A percentile compares a stretch with the other conserved stretches of the same genome.
Evolutionary conservation across 2,797 vertebrate genomes (phyloP).

Genomic region (Oryzias sinensis): DNA sequence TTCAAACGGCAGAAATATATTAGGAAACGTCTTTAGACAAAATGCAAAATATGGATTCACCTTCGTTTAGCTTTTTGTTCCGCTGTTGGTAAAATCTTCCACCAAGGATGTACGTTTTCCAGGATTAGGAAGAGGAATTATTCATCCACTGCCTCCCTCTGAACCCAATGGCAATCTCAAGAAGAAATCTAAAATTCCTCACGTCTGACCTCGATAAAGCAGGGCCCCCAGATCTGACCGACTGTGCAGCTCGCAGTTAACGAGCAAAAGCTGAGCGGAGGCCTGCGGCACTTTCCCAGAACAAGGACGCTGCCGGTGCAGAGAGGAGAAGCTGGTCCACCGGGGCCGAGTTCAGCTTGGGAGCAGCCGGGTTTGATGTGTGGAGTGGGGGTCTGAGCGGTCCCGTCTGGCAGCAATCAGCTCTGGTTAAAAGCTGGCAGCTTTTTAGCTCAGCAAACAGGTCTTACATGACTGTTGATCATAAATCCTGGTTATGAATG

Average conservation of each 20-base stretch:
- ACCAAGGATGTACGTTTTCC: too few species aligned
- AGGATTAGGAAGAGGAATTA: too few species aligned
- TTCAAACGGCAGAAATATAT: too few species aligned
- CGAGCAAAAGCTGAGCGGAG: neutral
- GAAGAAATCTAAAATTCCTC: neutral
- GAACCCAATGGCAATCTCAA: too few species aligned
- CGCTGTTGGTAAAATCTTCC: too few species aligned
- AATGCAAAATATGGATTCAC: too few species aligned
- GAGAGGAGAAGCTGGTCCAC: slow-evolving; percentile 33
- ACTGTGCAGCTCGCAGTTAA: neutral
- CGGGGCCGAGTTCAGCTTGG: slow-evolving; percentile 32
- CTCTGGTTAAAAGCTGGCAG: slow-evolving; percentile 58
- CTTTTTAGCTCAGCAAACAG: slow-evolving; percentile 43
- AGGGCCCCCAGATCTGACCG: neutral
- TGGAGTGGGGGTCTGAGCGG: slow-evolving; percentile 52
- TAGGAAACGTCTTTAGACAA: too few species aligned
- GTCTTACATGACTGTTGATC: slow-evolving; percentile 37
- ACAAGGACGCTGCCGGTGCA: slow-evolving; percentile 51
- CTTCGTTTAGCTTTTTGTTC: too few species aligned
- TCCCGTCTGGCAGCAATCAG: slow-evolving; percentile 59
- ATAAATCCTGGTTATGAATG: slow-evolving; percentile 60
- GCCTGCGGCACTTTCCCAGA: slow-evolving; percentile 13
- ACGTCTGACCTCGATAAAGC: neutral
- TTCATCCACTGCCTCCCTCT: too few species aligned
- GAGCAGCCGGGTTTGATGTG: slow-evolving; percentile 61